Evolutionary conservation across 2,797 vertebrate genomes (phyloP).

Genomic region (Hyperoplus lanceolatus): DNA sequence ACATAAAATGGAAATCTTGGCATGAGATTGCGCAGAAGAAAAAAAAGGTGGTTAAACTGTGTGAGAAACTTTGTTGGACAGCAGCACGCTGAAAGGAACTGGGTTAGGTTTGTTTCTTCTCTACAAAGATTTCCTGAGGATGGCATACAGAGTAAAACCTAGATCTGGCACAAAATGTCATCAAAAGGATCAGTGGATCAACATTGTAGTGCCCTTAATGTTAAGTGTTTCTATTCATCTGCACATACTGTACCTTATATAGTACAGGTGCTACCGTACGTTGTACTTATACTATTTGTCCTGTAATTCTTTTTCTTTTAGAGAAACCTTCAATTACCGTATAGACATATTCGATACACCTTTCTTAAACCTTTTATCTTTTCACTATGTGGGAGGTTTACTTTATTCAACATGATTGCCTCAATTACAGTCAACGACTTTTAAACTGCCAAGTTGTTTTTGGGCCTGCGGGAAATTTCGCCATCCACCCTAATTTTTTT

Average conservation of each 20-base stretch:
- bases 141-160: slow-evolving; percentile 7
- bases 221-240: slow-evolving; percentile 28
- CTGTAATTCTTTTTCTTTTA: slow-evolving; percentile 55
- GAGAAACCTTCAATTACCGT: slow-evolving; percentile 64
- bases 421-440: slow-evolving; percentile 44
- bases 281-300: slow-evolving; percentile 38
- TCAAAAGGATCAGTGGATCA: slow-evolving; percentile 14
- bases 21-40: slow-evolving; percentile 63
- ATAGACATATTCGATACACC: slow-evolving; percentile 51
- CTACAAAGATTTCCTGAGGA: slow-evolving; percentile 24
- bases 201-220: neutral
- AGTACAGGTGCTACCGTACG: slow-evolving; percentile 29
- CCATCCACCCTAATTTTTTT: slow-evolving; percentile 42
- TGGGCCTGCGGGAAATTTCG: slow-evolving; percentile 45
- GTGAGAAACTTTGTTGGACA: slow-evolving; percentile 57
- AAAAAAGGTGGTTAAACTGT: slow-evolving; percentile 56
- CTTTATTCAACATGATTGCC: slow-evolving; percentile 21
- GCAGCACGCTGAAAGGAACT: slow-evolving; percentile 23
- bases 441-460: slow-evolving; percentile 16
- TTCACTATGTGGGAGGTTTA: slow-evolving; percentile 35
- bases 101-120: slow-evolving; percentile 30
- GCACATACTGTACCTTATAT: slow-evolving; percentile 23
- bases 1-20: slow-evolving; percentile 79
- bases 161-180: slow-evolving; percentile 7
- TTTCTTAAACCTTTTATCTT: slow-evolving; percentile 57